These are phyloP conservation scores for Turnix velox DNA, from an alignment of 2,113 vertebrate genomes.

Conservation along the genomic window DNA sequence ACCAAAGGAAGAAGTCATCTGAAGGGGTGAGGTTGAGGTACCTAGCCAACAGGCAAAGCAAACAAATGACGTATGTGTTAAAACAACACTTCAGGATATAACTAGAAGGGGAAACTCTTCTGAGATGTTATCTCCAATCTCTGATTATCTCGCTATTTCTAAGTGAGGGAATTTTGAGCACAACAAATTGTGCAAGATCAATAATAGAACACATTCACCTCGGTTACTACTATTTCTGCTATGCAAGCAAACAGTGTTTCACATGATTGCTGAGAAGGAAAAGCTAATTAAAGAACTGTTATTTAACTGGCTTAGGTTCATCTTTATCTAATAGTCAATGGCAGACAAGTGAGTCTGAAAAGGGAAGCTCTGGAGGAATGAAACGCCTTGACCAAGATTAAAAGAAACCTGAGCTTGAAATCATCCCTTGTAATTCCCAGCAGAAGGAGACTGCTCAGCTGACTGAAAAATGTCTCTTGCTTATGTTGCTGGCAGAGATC, in stretches of 20 bases:
- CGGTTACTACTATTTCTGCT: conserved; percentile 4
- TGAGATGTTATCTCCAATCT: not conserved
- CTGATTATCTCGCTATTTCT: not conserved
- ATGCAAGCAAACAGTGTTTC: conserved; percentile 9
- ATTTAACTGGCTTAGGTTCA: conserved; percentile 22
- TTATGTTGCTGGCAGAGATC: not conserved
- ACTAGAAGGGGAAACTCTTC: not conserved
- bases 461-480: not conserved
- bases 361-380: not conserved
- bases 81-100: not conserved
- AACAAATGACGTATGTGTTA: conserved; percentile 17
- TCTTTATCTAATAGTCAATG: conserved; percentile 20
- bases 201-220: conserved; percentile 5
- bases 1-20: conserved; percentile 22
- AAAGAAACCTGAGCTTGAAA: not conserved
- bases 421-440: not conserved
- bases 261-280: conserved; percentile 24
- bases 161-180: not conserved
- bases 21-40: not conserved
- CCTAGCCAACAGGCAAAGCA: not conserved
- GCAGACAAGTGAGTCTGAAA: not conserved
- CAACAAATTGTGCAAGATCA: not conserved
- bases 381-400: conserved; percentile 1
- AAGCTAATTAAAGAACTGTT: conserved; percentile 33
- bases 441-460: not conserved